Conservation (phyloP, 2,888 invertebrate species). For the Gortyna flavago region DNA sequence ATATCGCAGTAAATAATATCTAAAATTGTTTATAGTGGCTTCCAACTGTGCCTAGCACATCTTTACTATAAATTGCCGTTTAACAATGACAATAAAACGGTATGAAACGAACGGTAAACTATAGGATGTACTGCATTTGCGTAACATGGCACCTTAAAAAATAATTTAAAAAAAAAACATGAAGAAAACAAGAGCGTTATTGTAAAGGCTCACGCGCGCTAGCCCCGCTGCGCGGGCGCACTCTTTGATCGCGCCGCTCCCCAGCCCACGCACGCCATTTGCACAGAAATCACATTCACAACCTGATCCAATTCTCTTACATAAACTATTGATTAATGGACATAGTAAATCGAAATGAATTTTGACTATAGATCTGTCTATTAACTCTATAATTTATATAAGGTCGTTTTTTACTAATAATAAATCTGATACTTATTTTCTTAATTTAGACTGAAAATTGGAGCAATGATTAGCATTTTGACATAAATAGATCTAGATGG, state of each 20-base stretch:
- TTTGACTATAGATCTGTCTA: conserved; percentile 49
- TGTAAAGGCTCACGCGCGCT: conserved; percentile 61
- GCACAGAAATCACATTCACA: conserved; percentile 76
- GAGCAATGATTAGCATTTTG: conserved; percentile 40
- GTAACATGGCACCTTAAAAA: conserved; percentile 57
- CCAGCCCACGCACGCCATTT: conserved; percentile 78
- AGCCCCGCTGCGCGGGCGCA: conserved; percentile 69
- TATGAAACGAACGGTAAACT: conserved; percentile 56
- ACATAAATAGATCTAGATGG: conserved; percentile 19
- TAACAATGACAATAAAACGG: conserved; percentile 52
- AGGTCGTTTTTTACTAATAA: conserved; percentile 41
- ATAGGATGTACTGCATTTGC: conserved; percentile 52
- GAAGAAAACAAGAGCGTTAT: conserved; percentile 62
- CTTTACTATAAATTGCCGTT: conserved; percentile 53
- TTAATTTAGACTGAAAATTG: conserved; percentile 44
- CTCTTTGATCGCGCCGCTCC: conserved; percentile 74
- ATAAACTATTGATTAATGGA: conserved; percentile 64
- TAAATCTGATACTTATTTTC: conserved; percentile 47
- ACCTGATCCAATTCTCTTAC: conserved; percentile 66
- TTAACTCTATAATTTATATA: conserved; percentile 51
- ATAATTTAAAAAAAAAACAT: conserved; percentile 20
- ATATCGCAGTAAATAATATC: conserved; percentile 35
- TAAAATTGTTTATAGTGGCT: conserved; percentile 50
- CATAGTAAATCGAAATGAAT: conserved; percentile 48
- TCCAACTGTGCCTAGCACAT: conserved; percentile 46